Conservation (phyloP, 2,113 vertebrate species). For the Ascaphus truei region DNA sequence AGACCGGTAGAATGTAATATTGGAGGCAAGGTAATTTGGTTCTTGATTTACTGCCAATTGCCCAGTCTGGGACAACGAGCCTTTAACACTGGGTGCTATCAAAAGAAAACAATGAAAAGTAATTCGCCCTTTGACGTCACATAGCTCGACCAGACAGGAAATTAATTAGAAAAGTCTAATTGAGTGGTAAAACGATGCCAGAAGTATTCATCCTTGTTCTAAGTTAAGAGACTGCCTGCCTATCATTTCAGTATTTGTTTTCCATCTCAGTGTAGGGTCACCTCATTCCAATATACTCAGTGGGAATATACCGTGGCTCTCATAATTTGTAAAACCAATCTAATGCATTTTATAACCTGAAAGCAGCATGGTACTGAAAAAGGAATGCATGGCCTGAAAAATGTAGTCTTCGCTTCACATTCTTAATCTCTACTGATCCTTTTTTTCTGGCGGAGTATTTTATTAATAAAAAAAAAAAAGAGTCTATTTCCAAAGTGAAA, state of each 20-base stretch:
- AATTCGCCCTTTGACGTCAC: slow-evolving; percentile 54
- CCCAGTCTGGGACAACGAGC: slow-evolving; percentile 50
- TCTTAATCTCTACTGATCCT: too few relatives aligned
- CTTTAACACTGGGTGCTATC: slow-evolving; percentile 56
- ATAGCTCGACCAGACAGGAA: slow-evolving; percentile 61
- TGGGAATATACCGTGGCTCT: slow-evolving; percentile 19
- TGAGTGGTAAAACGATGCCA: slow-evolving; percentile 29
- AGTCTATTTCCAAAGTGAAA: neutral
- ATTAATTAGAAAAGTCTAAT: slow-evolving; percentile 54
- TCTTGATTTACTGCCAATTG: slow-evolving; percentile 51
- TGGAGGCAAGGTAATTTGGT: slow-evolving; percentile 47
- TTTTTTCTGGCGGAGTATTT: neutral
- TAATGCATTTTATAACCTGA: slow-evolving; percentile 7
- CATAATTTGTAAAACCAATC: slow-evolving; percentile 17
- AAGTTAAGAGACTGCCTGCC: neutral
- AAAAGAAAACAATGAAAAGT: slow-evolving; percentile 59
- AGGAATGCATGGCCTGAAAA: slow-evolving; percentile 13
- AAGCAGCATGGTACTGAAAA: neutral
- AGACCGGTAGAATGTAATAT: slow-evolving; percentile 42
- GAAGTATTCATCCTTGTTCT: slow-evolving; percentile 22
- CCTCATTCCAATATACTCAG: slow-evolving; percentile 20
- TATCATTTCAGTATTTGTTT: slow-evolving; percentile 23
- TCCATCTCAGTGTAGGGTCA: slow-evolving; percentile 18
- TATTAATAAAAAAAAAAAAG: neutral
- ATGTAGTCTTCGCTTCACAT: neutral